A percentile compares a stretch with the other conserved stretches of the same genome.
phyloP scores from a whole-genome alignment of 2,113 vertebrate genomes.

The Sylvietta virens region DNA sequence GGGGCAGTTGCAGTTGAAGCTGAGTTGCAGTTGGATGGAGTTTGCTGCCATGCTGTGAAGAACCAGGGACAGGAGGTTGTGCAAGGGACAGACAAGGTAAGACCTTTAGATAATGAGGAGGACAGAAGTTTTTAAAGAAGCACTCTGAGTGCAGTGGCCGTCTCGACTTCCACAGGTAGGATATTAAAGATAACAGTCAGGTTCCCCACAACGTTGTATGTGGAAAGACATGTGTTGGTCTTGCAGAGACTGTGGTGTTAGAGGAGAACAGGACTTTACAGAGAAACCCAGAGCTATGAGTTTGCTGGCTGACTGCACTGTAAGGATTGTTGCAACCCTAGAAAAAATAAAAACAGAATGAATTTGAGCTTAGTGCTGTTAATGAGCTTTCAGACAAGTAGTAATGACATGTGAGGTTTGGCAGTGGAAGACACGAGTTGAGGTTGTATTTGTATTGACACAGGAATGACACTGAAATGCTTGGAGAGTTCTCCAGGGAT shows the following conservation, averaged over 20 bases:
- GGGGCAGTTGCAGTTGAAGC: no score
- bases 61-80: no score
- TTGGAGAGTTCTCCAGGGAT: background rate
- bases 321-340: background rate
- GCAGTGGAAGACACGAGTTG: background rate
- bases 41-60: no score
- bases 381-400: background rate
- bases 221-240: background rate
- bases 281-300: background rate
- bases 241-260: background rate
- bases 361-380: background rate
- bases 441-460: accelerated
- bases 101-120: no score
- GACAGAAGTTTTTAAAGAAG: no score
- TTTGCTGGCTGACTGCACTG: background rate
- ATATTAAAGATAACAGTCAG: background rate
- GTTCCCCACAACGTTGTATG: background rate
- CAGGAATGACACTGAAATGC: background rate
- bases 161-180: no score
- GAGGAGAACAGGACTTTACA: background rate
- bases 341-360: background rate
- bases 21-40: no score
- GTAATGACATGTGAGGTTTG: background rate
- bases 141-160: no score
- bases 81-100: no score